Conservation (phyloP, 2,113 vertebrate genomes). For the Willisornis vidua region DNA sequence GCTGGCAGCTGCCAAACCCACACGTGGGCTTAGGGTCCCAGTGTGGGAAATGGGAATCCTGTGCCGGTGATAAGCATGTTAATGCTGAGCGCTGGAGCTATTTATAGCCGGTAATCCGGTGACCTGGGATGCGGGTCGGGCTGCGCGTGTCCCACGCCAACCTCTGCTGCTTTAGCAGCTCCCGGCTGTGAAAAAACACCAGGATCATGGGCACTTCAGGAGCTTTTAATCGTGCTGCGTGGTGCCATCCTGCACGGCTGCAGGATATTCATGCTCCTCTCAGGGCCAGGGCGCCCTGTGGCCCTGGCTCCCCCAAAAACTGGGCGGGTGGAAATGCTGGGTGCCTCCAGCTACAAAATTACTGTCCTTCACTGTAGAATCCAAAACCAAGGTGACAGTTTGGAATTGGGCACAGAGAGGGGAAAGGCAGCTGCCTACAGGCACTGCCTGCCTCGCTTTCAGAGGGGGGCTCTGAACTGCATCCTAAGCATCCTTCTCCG, state of each 20-base stretch:
- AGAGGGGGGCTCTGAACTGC: fast-evolving
- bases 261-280: not conserved
- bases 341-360: not conserved
- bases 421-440: not conserved
- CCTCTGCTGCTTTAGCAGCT: not conserved
- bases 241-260: not conserved
- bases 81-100: not conserved
- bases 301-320: not conserved
- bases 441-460: not conserved
- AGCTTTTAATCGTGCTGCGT: fast-evolving
- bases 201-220: not conserved
- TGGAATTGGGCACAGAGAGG: fast-evolving
- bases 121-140: conserved; percentile 45
- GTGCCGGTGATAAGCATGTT: not conserved
- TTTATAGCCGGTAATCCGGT: conserved; percentile 32
- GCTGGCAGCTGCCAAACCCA: not conserved
- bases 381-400: not conserved
- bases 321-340: fast-evolving
- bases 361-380: not conserved
- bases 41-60: not conserved
- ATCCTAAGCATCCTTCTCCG: not conserved
- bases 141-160: not conserved
- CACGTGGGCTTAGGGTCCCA: not conserved
- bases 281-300: fast-evolving
- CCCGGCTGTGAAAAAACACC: not conserved